phyloP scores from a whole-genome alignment of 2,888 invertebrate genomes.

The Apamea sordens region DNA sequence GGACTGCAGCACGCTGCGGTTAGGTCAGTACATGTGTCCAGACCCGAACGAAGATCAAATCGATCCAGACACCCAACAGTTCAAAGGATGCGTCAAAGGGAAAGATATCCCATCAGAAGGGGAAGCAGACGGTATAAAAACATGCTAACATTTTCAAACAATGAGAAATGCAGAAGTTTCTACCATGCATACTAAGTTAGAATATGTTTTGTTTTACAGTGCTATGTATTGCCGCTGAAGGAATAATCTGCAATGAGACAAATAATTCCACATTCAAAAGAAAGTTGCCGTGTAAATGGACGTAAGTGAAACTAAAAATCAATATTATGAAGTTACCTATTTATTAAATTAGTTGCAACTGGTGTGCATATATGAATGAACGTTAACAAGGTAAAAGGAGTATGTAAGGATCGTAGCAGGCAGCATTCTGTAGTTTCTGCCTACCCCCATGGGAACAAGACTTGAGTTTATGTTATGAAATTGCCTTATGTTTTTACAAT shows the following conservation, averaged over 20 bases:
- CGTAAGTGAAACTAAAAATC: slow-evolving; percentile 92
- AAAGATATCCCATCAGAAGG: slow-evolving; percentile 91
- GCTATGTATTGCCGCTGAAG: slow-evolving; percentile 95
- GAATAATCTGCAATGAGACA: slow-evolving; percentile 95
- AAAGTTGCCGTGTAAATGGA: slow-evolving; percentile 97
- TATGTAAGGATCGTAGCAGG: background rate
- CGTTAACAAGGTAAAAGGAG: background rate
- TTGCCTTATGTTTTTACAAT: background rate
- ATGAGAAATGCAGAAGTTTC: background rate
- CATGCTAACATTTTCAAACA: background rate
- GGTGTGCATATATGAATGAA: background rate
- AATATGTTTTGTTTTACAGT: slow-evolving; percentile 88
- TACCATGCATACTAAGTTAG: background rate
- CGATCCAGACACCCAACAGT: slow-evolving; percentile 97
- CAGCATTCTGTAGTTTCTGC: background rate
- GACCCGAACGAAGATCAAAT: slow-evolving; percentile 94
- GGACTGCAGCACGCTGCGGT: slow-evolving; percentile 93
- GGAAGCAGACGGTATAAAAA: slow-evolving; percentile 93
- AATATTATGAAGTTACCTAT: background rate
- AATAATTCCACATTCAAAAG: slow-evolving; percentile 95
- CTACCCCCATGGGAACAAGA: background rate
- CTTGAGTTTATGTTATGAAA: background rate
- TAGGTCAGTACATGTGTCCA: slow-evolving; percentile 96
- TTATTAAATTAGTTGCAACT: background rate
- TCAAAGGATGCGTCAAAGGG: slow-evolving; percentile 93